Evolutionary conservation across 1,140 invertebrate species (phyloP), one percentile per base, ranked within the genome.

Genomic region (Psilanteris sp.): DNA sequence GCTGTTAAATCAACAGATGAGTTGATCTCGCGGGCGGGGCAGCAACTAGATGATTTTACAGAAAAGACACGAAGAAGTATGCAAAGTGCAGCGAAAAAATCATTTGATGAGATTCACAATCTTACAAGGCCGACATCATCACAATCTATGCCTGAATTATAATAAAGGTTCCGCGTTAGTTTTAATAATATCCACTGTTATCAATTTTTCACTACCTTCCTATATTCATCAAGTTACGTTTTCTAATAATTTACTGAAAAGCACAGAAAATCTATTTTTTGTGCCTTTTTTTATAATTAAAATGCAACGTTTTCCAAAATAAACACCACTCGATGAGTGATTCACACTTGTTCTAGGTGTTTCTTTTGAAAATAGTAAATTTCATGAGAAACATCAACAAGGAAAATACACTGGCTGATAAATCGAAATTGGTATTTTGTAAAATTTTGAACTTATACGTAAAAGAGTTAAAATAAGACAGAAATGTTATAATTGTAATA

Each of bases 11-110:
- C 92, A 74, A 95, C 94, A 50, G 95, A 67, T n/a, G 62, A 75
- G 3, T 32, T 74, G 9, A 50, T 67, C 1, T 14, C 44, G 0
- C 43, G 48, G 6, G 48, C 61, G 22, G 67, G 68, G 34, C 94
- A 93, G 83, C 95, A 94, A 4, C 85, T 96, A 46, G 94, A 95
- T 85, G 94, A 94, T 71, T 93, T 95, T 18, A 93, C 93, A 11
- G 90, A 89, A 16, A 92, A 91, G 37, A 94, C 94, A 8, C 90
- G 92, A 71, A 92, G 92, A 83, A 93, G 93, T 15, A 94, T 96
- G 36, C 92, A 92, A 29, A 89, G 86, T 27, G 90, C 90, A 31
- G 92, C 92, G 2, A 93, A 93, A 76, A 90, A 90, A 67, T 89
- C 89, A 1, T 84, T 91, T 13, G 89, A 90, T 52, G 90, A 90